phyloP scores from a whole-genome alignment of 2,113 vertebrate genomes.

The Alligator mississippiensis region DNA sequence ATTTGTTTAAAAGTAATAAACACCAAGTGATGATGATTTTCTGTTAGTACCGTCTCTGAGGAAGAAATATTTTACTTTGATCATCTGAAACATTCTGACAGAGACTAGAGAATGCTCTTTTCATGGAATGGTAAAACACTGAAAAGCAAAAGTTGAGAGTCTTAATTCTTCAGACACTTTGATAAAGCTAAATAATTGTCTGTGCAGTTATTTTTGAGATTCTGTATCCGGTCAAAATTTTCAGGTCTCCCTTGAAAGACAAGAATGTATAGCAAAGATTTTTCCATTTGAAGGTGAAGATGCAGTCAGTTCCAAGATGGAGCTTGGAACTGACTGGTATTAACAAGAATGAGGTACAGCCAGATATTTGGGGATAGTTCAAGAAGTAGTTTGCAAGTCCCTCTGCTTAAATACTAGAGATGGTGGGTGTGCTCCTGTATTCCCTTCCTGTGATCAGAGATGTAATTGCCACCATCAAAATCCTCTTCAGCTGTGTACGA shows the following conservation, averaged over 20 bases:
- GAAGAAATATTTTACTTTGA: neutral
- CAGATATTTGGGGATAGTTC: neutral
- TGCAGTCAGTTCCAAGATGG: neutral
- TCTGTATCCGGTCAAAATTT: neutral
- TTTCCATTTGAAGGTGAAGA: neutral
- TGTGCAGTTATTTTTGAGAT: neutral
- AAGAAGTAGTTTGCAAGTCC: neutral
- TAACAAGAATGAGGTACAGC: neutral
- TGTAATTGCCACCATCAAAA: neutral
- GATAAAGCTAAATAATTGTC: too few species aligned
- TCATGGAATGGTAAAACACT: too few species aligned
- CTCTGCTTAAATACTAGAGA: neutral
- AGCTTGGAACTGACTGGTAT: too few species aligned
- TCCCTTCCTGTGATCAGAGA: neutral
- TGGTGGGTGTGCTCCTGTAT: neutral
- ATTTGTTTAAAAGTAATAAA: neutral
- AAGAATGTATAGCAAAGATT: neutral
- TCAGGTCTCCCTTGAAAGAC: neutral
- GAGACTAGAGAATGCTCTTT: too few species aligned
- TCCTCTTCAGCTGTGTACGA: neutral
- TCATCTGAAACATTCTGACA: too few species aligned
- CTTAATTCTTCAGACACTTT: too few species aligned
- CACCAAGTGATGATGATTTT: too few species aligned
- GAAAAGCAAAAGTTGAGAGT: too few species aligned
- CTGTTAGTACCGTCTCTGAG: neutral